A percentile compares a stretch with the other conserved stretches of the same genome.
Conservation (phyloP, 2,113 vertebrate genomes). For the Malurus elegans region DNA sequence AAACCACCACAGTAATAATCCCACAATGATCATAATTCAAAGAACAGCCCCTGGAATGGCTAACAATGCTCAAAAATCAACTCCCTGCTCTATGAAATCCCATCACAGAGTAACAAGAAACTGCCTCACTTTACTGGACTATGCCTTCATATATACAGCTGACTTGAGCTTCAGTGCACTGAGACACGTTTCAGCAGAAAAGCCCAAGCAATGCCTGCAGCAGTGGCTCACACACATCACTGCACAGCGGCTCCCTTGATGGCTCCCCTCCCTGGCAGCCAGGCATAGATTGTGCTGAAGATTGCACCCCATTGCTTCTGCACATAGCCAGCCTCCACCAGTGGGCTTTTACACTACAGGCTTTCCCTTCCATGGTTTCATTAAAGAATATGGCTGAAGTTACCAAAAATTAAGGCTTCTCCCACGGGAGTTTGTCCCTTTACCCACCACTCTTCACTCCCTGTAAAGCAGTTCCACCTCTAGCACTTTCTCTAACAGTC, state of each 20-base stretch:
- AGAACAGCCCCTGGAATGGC: neutral
- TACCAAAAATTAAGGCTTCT: neutral
- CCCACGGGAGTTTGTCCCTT: neutral
- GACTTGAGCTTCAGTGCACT: neutral
- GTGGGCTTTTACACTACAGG: neutral
- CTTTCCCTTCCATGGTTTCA: neutral
- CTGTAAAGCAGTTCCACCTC: neutral
- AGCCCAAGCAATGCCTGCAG: neutral
- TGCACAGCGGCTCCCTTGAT: neutral
- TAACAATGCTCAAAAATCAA: neutral
- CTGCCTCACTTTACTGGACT: neutral
- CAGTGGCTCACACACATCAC: neutral
- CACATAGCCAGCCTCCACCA: neutral
- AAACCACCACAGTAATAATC: neutral
- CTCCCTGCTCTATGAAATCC: neutral
- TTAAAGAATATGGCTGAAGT: neutral
- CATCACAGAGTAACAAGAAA: neutral
- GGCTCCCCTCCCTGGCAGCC: neutral
- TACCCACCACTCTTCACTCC: neutral
- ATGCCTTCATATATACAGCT: neutral
- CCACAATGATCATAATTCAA: neutral
- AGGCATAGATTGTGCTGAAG: neutral
- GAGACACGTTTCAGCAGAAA: neutral
- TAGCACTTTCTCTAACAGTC: neutral
- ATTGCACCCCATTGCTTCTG: neutral